These are phyloP conservation scores for Antechinus flavipes DNA, from an alignment of 2,113 vertebrate genomes.

Conservation along the genomic window DNA sequence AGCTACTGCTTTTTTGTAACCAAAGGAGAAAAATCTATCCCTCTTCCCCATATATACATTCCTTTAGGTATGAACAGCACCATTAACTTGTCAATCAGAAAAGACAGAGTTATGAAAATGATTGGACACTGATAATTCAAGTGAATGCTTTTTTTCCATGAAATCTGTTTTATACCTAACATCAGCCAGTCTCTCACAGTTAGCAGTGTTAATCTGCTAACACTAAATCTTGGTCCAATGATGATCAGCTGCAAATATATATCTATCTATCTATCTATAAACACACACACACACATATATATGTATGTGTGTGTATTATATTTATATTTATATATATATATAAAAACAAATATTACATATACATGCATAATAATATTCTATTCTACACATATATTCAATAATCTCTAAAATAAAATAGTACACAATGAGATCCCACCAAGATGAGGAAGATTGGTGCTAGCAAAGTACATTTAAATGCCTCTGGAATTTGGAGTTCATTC, in stretches of 20 bases:
- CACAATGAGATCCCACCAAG: background rate
- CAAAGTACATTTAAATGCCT: background rate
- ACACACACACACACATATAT: background rate
- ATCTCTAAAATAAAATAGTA: background rate
- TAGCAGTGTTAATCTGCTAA: conserved; percentile 4
- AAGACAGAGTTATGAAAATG: background rate
- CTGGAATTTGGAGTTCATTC: background rate
- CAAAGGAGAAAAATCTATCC: background rate
- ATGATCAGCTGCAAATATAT: background rate
- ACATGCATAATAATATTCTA: background rate
- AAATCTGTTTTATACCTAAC: background rate
- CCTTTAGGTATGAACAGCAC: background rate
- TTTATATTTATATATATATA: background rate
- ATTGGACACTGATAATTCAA: background rate
- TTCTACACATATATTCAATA: background rate
- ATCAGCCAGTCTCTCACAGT: background rate
- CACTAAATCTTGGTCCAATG: background rate
- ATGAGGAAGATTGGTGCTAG: background rate
- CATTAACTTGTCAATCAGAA: conserved; percentile 27
- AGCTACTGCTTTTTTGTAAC: background rate
- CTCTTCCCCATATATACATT: conserved; percentile 3
- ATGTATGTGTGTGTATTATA: no score
- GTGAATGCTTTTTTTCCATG: background rate
- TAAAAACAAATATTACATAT: no score
- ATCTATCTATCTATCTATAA: background rate